Evolutionary conservation across 2,113 vertebrate species (phyloP).

Genomic region (Choloepus hoffmanni): DNA sequence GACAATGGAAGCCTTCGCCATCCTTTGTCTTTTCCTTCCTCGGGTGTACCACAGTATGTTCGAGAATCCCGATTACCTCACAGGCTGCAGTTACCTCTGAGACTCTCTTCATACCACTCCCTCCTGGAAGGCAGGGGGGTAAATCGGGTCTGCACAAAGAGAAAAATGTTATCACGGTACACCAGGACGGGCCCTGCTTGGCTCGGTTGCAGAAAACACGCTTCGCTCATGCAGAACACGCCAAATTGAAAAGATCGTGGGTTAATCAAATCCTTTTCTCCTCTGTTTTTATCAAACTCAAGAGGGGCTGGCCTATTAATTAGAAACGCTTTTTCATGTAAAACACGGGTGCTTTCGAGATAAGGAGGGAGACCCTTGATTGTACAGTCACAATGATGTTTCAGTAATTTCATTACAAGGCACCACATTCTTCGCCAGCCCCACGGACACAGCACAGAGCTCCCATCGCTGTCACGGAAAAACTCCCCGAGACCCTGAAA

Average conservation of each 20-base stretch:
- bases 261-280: conserved; percentile 86
- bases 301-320: conserved; percentile 85
- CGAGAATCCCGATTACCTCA: conserved; percentile 57
- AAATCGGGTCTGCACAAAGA: not conserved
- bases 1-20: conserved; percentile 13
- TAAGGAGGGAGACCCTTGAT: conserved; percentile 80
- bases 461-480: not conserved
- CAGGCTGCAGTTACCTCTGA: not conserved
- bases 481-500: not conserved
- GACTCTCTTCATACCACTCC: not conserved
- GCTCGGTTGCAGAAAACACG: conserved; percentile 66
- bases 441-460: fast-evolving
- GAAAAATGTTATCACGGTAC: conserved; percentile 73
- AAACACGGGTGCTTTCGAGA: conserved; percentile 83
- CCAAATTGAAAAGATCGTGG: conserved; percentile 80
- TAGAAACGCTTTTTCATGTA: conserved; percentile 86
- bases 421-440: not conserved
- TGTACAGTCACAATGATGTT: conserved; percentile 63
- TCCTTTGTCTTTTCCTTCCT: not conserved
- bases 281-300: conserved; percentile 82
- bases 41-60: not conserved
- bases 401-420: conserved; percentile 70
- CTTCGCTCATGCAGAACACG: conserved; percentile 80
- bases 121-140: conserved; percentile 14
- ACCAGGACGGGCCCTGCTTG: conserved; percentile 53